phyloP scores from a whole-genome alignment of 1,140 invertebrate species.

The Drosophila takahashii region DNA sequence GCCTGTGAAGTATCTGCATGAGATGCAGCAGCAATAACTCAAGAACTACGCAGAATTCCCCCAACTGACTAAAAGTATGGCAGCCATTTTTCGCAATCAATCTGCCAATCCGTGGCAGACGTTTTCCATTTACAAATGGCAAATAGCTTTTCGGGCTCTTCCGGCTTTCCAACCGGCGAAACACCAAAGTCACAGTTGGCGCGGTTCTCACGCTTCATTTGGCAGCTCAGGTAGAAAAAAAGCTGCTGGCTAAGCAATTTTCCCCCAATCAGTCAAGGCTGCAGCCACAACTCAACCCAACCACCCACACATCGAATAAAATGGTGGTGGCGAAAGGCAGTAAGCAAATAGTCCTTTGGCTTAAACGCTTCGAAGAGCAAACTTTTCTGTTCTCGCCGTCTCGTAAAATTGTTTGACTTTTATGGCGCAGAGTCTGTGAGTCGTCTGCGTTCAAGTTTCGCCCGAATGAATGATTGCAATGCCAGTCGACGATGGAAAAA shows the following conservation, averaged over 20 bases:
- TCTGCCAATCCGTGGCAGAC: conserved; percentile 56
- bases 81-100: conserved; percentile 44
- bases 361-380: conserved; percentile 61
- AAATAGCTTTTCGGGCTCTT: conserved; percentile 36
- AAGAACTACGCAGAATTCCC: conserved; percentile 15
- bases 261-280: conserved; percentile 36
- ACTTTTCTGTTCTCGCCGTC: conserved; percentile 45
- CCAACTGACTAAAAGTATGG: not conserved
- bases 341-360: conserved; percentile 70
- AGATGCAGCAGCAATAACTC: conserved; percentile 12
- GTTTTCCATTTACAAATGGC: conserved; percentile 49
- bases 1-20: not conserved
- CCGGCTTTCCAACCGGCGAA: conserved; percentile 10
- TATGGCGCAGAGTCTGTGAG: not conserved
- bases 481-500: conserved; percentile 6
- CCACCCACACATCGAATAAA: not conserved
- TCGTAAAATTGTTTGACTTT: conserved; percentile 37
- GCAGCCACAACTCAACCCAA: not conserved
- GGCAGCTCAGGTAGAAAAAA: conserved; percentile 26
- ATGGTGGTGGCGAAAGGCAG: conserved; percentile 12
- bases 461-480: conserved; percentile 30
- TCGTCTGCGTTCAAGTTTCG: not conserved
- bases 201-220: conserved; percentile 71
- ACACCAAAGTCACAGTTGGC: conserved; percentile 41
- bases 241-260: conserved; percentile 31